phyloP scores from a whole-genome alignment of 2,113 vertebrate species.

The Alaudala cheleensis region DNA sequence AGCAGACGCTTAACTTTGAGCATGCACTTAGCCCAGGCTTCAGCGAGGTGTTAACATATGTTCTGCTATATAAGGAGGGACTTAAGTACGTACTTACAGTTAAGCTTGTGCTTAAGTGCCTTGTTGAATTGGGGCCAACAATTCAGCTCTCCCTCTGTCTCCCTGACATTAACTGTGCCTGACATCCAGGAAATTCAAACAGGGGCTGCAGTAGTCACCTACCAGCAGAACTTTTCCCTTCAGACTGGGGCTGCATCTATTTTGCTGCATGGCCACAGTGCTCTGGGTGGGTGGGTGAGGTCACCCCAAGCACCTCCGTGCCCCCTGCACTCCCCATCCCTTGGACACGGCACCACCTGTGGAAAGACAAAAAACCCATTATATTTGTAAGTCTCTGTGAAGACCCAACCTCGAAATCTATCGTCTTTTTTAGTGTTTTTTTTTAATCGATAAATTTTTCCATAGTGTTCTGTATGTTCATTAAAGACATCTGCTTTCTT shows the following conservation, averaged over 20 bases:
- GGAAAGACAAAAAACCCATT: rapidly evolving
- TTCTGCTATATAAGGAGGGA: constrained; percentile 60
- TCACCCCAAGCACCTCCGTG: rapidly evolving
- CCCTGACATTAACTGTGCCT: constrained; percentile 34
- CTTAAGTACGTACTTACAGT: constrained; percentile 64
- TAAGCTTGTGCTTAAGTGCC: constrained; percentile 66
- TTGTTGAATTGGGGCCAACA: constrained; percentile 58
- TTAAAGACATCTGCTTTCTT: not conserved
- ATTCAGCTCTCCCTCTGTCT: constrained; percentile 36
- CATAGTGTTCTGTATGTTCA: not conserved
- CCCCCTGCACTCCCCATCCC: not conserved
- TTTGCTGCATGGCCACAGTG: rapidly evolving
- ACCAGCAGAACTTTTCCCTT: not conserved
- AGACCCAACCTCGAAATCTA: not conserved
- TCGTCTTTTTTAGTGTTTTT: rapidly evolving
- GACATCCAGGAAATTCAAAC: constrained; percentile 50
- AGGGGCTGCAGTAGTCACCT: not conserved
- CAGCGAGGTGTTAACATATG: constrained; percentile 52
- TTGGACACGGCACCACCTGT: rapidly evolving
- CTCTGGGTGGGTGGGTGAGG: not conserved
- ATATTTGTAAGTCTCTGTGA: not conserved
- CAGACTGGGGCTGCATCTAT: not conserved
- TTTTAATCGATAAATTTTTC: not conserved
- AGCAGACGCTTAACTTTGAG: constrained; percentile 62
- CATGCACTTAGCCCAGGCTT: constrained; percentile 50